Conservation (phyloP, 2,113 vertebrate genomes). For the Oenanthe oenanthe region DNA sequence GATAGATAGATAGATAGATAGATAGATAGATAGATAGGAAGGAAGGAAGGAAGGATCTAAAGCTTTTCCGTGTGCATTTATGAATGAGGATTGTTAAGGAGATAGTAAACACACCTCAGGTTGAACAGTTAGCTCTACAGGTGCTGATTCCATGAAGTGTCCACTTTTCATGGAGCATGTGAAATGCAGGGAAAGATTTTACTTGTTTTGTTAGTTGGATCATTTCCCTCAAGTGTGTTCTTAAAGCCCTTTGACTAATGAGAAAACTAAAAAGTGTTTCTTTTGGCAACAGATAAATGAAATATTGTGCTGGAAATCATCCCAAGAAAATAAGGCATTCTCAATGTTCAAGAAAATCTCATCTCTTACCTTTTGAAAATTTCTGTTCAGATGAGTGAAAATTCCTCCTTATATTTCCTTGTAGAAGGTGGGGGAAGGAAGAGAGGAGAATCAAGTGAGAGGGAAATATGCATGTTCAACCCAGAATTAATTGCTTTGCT, state of each 20-base stretch:
- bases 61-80: not conserved
- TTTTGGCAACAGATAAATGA: slow-evolving; percentile 52
- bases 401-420: not conserved
- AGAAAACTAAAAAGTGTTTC: slow-evolving; percentile 15
- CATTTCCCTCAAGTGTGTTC: slow-evolving; percentile 43
- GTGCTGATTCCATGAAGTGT: not conserved
- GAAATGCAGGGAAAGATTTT: not conserved
- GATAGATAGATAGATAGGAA: not conserved
- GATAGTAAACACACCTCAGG: not conserved
- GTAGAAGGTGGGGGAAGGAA: not conserved
- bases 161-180: not conserved
- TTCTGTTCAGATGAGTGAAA: not conserved
- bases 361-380: not conserved
- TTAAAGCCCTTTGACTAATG: slow-evolving; percentile 9
- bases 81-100: not conserved
- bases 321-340: not conserved
- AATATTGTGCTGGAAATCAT: not conserved
- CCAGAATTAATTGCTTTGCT: slow-evolving; percentile 21
- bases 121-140: not conserved
- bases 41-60: not conserved
- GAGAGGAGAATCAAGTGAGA: not conserved
- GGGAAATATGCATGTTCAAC: not conserved
- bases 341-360: not conserved
- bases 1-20: too few relatives aligned
- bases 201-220: slow-evolving; percentile 30